Evolutionary conservation across 2,113 vertebrate genomes (phyloP).

Genomic region (Paratilapia polleni): DNA sequence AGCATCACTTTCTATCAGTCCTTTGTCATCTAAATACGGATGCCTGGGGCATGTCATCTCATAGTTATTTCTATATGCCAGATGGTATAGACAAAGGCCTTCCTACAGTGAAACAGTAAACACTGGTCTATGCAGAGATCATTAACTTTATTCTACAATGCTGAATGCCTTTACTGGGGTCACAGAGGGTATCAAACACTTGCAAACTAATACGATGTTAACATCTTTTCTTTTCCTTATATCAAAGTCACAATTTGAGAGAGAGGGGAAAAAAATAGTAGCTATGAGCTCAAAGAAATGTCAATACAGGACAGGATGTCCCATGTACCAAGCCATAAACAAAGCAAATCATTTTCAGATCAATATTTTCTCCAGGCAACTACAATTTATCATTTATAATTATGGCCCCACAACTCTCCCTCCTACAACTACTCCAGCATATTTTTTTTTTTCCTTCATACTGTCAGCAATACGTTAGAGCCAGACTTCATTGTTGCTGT

Average conservation of each 20-base stretch:
- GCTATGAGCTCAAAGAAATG: constrained; percentile 16
- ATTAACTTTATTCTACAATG: constrained; percentile 8
- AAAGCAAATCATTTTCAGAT: constrained; percentile 56
- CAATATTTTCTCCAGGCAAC: constrained; percentile 48
- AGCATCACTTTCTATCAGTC: constrained; percentile 20
- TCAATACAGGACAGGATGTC: constrained; percentile 23
- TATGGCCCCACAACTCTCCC: constrained; percentile 31
- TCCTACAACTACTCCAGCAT: constrained; percentile 56
- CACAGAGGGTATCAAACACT: constrained; percentile 4
- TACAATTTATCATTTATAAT: constrained; percentile 62
- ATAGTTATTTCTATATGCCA: neutral
- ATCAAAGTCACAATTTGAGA: constrained; percentile 12
- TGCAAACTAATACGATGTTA: constrained; percentile 2
- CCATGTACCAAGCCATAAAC: constrained; percentile 6
- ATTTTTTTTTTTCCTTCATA: neutral
- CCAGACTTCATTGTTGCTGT: constrained; percentile 64
- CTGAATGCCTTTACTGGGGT: neutral
- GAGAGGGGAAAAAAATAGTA: neutral
- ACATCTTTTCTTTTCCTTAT: constrained; percentile 11
- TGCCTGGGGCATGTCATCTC: neutral
- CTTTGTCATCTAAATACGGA: constrained; percentile 33
- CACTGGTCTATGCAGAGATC: neutral
- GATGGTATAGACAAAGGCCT: constrained; percentile 8
- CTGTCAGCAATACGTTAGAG: constrained; percentile 48
- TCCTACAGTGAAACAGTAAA: neutral